Conservation (phyloP, 2,888 invertebrate species). For the Athalia circularis region DNA sequence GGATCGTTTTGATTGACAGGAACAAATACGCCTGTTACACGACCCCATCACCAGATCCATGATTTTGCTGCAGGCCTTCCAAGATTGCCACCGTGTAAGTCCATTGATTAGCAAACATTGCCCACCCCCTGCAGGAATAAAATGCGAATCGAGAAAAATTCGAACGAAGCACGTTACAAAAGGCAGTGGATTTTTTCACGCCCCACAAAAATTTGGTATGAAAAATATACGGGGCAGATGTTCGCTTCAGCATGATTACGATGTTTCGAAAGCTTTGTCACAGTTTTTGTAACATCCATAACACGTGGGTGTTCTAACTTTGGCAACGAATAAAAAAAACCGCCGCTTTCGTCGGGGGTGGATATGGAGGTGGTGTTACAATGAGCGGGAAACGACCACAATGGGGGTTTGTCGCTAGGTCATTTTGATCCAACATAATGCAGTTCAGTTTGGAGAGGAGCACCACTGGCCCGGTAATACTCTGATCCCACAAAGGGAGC, state of each 20-base stretch:
- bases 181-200: neutral
- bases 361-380: conserved; percentile 42
- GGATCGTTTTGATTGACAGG: conserved; percentile 64
- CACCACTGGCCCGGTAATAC: conserved; percentile 59
- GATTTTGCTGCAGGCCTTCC: neutral
- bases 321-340: conserved; percentile 57
- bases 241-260: no score
- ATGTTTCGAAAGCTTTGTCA: neutral
- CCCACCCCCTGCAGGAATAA: neutral
- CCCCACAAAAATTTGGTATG: neutral
- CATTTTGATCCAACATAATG: conserved; percentile 45
- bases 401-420: conserved; percentile 48
- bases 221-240: no score
- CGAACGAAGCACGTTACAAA: neutral
- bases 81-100: neutral
- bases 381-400: conserved; percentile 46
- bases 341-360: conserved; percentile 35
- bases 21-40: conserved; percentile 57
- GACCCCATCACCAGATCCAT: neutral
- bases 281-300: neutral
- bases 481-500: conserved; percentile 67
- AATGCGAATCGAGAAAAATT: neutral
- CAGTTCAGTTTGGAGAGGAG: conserved; percentile 46
- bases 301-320: conserved; percentile 49
- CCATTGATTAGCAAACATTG: neutral